Evolutionary conservation across 2,888 invertebrate genomes (phyloP), one percentile per base, ranked within the genome.

Genomic region (Acrobasis suavella): DNA sequence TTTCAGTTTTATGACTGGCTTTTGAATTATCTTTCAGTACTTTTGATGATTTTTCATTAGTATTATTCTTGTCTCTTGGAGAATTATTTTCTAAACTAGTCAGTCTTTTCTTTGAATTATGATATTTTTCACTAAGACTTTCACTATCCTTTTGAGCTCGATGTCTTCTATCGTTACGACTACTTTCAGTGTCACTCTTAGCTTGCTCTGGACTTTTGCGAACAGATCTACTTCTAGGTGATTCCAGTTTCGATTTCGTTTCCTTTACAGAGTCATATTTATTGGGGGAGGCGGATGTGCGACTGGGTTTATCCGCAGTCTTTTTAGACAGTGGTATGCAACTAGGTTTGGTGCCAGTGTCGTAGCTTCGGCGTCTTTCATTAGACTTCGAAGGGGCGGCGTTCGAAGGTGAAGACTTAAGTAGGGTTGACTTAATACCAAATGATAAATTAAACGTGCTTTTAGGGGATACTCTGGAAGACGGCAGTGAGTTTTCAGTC

Each of bases 21-120:
- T 80, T 73, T 64, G 77, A 77, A 74, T 78, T 83, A 76, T 73
- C 78, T 75, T 81, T 89, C 73, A 86, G 74, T 76, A 79, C 76
- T 84, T 86, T 87, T 77, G 85, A 78, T 71, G 78, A 82, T 79
- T 76, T 73, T 71, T 82, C 86, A 76, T 80, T 86, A 79, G 80
- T 81, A 78, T 83, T 82, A 77, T 82, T 87, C 77, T 78, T 81
- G 79, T 86, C 82, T 84, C 81, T 89, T 74, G 85, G 77, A 84
- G 86, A 90, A 85, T 83, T 89, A 83, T 88, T 85, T 76, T 85
- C 91, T 92, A 92, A 86, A 85, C 91, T 92, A 92, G 88, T 92
- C 92, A 92, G 92, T 92, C 92, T 92, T 92, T 91, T 91, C 85
- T 91, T 92, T 85, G 87, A 89, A 90, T 89, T 80, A 85, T 90